Evolutionary conservation across 2,888 invertebrate species (phyloP), one percentile per base, ranked within the genome.

Genomic region (Drosophila macrospina): DNA sequence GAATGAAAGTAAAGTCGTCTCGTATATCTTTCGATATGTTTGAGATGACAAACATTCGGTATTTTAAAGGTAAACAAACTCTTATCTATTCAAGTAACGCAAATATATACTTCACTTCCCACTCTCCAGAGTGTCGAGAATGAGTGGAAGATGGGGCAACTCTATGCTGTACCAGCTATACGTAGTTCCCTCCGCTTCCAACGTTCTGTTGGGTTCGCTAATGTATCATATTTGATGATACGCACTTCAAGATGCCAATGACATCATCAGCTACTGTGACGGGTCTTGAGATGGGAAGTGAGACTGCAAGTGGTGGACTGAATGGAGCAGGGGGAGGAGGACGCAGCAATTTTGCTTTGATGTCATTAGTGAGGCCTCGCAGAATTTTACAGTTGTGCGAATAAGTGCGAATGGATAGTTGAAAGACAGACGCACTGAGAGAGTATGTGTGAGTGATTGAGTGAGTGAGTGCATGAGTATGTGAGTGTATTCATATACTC

Each of bases 241-340:
- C 70, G 66, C 69, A 69, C 69, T 74, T 44, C 54, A 45, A 61
- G 75, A 67, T 75, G 74, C 59, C 71, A 70, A 75, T 74, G 74
- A 74, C 76, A 74, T 74, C 74, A 74, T 62, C 75, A 42, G 61
- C 59, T 34, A 41, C 52, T 41, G 39, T 52, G 51, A 37, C 51
- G 39, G n/a, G 30, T 41, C 39, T 11, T 52, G 10, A 2, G 24
- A 26, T 36, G 15, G 28, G 24, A 5, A n/a, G 13, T 26, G 36
- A 10, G 8, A 28, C 28, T 28, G 20, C 7, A 8, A n/a, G 28
- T 11, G 45, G 5, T 4, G n/a, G 2, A 3, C 5, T 28, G 3
- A 1, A 3, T 11, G 7, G 2, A 16, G 4, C 0, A 4, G 5
- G 36, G 34, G 6, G 7, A 0, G 7, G 44, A 10, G 16, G 7